phyloP scores from a whole-genome alignment of 1,140 invertebrate genomes.

The Cherax destructor region DNA sequence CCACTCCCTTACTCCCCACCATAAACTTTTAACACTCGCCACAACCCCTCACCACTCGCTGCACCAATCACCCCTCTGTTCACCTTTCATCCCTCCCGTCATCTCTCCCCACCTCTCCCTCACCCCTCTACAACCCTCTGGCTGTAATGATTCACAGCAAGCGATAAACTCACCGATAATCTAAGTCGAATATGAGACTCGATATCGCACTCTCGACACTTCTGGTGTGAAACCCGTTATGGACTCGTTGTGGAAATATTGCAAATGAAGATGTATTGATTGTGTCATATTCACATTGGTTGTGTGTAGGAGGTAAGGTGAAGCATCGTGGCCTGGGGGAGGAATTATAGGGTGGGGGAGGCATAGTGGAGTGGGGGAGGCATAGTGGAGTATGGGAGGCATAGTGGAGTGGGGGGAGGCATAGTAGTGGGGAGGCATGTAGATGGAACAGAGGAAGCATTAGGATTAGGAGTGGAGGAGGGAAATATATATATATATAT shows the following conservation, averaged over 20 bases:
- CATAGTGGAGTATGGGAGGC: background rate
- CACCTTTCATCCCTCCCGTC: background rate
- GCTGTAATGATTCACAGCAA: conserved; percentile 32
- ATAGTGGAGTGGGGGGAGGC: no score
- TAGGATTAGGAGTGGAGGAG: no score
- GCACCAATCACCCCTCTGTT: background rate
- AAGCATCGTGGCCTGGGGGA: background rate
- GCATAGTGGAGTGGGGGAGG: background rate
- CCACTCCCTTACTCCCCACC: background rate
- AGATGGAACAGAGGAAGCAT: no score
- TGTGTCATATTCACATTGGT: conserved; percentile 10
- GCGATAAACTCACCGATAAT: conserved; percentile 60
- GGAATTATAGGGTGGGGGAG: background rate
- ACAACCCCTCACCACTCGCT: background rate
- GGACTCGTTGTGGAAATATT: conserved; percentile 45
- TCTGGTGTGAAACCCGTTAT: conserved; percentile 43
- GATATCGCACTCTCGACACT: conserved; percentile 52
- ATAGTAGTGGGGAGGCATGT: no score
- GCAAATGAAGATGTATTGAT: conserved; percentile 62
- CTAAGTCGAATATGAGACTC: conserved; percentile 47
- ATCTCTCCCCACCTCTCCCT: background rate
- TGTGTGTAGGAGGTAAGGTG: background rate
- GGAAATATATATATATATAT: no score
- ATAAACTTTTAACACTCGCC: background rate
- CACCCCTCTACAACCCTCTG: background rate